Percentiles rank a stretch among this genome's conserved stretches.
Evolutionary conservation across 2,113 vertebrate species (phyloP).

Genomic region (Circaetus cinerascens): DNA sequence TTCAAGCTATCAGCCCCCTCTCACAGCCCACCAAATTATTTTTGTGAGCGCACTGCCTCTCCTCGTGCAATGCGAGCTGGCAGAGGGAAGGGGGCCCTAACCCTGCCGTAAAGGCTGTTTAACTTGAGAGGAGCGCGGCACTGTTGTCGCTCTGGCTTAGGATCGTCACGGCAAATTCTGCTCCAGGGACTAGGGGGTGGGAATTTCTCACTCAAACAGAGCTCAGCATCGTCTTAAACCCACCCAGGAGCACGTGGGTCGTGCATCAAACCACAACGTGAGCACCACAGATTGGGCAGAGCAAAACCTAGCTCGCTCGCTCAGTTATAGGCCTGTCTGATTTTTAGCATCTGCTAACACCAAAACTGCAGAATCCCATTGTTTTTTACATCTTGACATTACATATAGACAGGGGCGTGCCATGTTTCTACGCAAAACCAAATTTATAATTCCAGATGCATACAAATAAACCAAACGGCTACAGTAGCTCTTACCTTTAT

Average conservation of each 20-base stretch:
- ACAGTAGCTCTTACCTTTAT: neutral
- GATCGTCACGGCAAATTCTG: neutral
- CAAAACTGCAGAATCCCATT: neutral
- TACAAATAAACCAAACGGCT: neutral
- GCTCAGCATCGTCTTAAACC: neutral
- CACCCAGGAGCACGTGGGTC: neutral
- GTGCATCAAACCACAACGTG: fast-evolving
- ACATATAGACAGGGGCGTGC: fast-evolving
- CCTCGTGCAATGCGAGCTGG: fast-evolving
- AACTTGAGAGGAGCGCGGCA: neutral
- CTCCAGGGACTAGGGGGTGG: neutral
- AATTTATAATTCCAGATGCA: neutral
- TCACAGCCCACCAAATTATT: neutral
- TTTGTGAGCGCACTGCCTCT: neutral
- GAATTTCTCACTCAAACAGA: neutral
- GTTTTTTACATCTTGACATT: fast-evolving
- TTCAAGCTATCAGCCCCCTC: neutral
- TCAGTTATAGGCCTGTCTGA: too few relatives aligned
- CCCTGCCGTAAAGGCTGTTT: neutral
- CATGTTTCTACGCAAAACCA: neutral
- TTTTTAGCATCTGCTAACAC: neutral
- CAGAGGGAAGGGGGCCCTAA: neutral
- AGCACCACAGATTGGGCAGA: neutral
- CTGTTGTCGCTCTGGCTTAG: neutral
- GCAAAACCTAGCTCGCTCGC: fast-evolving